Conservation (phyloP, 1,140 invertebrate species). For the Hormaphis cornu region DNA sequence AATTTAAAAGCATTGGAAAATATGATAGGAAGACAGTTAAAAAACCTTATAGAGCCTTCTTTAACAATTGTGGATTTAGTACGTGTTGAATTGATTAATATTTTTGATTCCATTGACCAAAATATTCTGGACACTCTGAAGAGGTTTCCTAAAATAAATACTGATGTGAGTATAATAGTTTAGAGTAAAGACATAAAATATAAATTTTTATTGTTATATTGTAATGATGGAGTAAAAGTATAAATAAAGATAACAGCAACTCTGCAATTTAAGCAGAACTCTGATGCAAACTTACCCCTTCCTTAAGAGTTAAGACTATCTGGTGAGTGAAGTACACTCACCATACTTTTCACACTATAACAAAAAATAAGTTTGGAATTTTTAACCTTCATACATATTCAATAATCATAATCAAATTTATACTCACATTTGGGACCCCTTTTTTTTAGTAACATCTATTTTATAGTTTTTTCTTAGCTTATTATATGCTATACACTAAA, state of each 20-base stretch:
- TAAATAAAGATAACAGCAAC: background rate
- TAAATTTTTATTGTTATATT: background rate
- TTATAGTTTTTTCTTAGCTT: too few species aligned
- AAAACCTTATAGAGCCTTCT: slow-evolving; percentile 57
- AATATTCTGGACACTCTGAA: background rate
- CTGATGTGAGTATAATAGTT: background rate
- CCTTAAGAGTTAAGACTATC: too few species aligned
- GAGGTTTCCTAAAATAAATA: background rate
- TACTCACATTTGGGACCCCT: too few species aligned
- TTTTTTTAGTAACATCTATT: too few species aligned
- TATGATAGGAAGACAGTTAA: slow-evolving; percentile 61
- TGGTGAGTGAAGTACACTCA: too few species aligned
- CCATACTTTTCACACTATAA: too few species aligned
- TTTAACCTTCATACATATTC: too few species aligned
- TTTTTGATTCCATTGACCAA: slow-evolving; percentile 14
- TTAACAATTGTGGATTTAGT: slow-evolving; percentile 61
- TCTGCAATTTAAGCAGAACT: too few species aligned
- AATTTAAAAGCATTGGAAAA: slow-evolving; percentile 65
- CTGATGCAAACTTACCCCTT: too few species aligned
- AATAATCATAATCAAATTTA: too few species aligned
- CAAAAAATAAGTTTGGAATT: too few species aligned
- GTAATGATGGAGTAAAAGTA: background rate
- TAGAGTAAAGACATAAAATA: background rate
- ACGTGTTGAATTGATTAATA: slow-evolving; percentile 55
- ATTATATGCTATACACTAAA: too few species aligned